Percentiles rank a stretch among this genome's conserved stretches.
Evolutionary conservation across 2,797 vertebrate genomes (phyloP).

Genomic region (Sandelia bainsii): DNA sequence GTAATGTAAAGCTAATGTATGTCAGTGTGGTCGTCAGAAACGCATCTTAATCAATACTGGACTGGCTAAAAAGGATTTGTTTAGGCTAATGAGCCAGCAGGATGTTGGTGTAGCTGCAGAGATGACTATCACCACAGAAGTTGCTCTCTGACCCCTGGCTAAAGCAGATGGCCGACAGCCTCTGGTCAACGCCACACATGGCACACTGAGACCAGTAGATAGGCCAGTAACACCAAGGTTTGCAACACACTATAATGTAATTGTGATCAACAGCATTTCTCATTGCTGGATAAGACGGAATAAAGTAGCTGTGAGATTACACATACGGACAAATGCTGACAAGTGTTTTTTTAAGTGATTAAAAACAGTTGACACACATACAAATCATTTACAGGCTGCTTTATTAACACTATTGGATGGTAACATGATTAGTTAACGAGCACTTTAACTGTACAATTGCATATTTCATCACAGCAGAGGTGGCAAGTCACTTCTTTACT

Average conservation of each 20-base stretch:
- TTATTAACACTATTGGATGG: too few relatives aligned
- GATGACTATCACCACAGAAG: constrained; percentile 62
- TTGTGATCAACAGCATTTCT: not conserved
- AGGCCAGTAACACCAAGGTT: not conserved
- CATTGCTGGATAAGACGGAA: not conserved
- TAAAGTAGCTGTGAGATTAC: not conserved
- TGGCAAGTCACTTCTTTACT: not conserved
- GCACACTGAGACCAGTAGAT: constrained; percentile 3
- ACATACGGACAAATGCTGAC: not conserved
- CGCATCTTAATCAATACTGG: constrained; percentile 18
- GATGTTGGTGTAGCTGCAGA: constrained; percentile 65
- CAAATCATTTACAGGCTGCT: not conserved
- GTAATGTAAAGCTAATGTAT: not conserved
- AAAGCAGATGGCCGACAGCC: constrained; percentile 37
- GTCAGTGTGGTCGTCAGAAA: not conserved
- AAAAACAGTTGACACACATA: not conserved
- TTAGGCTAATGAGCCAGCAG: constrained; percentile 72
- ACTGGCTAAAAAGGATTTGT: constrained; percentile 61
- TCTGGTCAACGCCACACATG: constrained; percentile 23
- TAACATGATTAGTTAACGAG: too few relatives aligned
- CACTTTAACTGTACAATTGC: too few relatives aligned
- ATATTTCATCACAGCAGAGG: too few relatives aligned
- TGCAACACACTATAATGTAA: not conserved
- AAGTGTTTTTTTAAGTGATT: not conserved
- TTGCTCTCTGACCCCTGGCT: constrained; percentile 66